Conservation (phyloP, 2,797 vertebrate species). For the Melanotaenia trifasciata region DNA sequence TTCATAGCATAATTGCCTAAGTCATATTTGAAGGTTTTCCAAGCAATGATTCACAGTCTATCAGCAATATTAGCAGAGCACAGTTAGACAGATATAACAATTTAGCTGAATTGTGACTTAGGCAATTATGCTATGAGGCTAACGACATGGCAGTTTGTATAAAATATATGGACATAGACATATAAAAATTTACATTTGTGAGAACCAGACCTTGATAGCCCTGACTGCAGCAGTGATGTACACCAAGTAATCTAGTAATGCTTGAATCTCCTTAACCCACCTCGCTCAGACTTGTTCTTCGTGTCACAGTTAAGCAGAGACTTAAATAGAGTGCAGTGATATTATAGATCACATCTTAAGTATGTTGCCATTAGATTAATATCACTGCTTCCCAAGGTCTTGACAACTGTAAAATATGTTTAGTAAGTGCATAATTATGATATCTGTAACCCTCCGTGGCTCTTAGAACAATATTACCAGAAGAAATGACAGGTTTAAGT, state of each 20-base stretch:
- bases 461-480: conserved; percentile 90
- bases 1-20: too few species aligned
- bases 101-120: too few species aligned
- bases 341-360: conserved; percentile 80
- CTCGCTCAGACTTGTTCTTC: conserved; percentile 47
- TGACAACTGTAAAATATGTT: conserved; percentile 86
- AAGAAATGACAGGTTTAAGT: conserved; percentile 90
- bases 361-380: conserved; percentile 88
- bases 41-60: too few species aligned
- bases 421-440: conserved; percentile 95
- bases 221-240: conserved; percentile 34
- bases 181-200: conserved; percentile 9
- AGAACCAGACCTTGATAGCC: neutral
- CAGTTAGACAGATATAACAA: too few species aligned
- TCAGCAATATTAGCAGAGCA: too few species aligned
- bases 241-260: conserved; percentile 68
- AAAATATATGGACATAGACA: neutral
- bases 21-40: too few species aligned
- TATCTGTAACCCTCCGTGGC: conserved; percentile 89
- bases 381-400: conserved; percentile 62
- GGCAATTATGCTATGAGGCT: too few species aligned
- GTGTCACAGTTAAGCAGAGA: conserved; percentile 73
- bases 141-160: neutral
- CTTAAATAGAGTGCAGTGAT: conserved; percentile 66
- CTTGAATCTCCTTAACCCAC: conserved; percentile 68